Percentiles rank a stretch among this genome's conserved stretches.
Evolutionary conservation across 2,797 vertebrate genomes (phyloP).

Genomic region (Urocyon cinereoargenteus): DNA sequence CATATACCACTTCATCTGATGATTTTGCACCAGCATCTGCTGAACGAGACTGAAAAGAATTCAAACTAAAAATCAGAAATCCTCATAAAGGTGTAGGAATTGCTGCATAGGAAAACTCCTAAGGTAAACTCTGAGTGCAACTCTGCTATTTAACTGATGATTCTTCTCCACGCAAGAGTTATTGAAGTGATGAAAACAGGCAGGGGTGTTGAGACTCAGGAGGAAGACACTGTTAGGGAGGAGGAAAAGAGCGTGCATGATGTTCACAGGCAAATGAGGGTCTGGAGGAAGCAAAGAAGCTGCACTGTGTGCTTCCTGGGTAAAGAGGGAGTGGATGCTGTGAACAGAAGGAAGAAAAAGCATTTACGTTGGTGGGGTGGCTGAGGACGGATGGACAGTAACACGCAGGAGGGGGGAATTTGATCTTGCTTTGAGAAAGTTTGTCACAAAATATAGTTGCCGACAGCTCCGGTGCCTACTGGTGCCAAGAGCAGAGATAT

Average conservation of each 20-base stretch:
- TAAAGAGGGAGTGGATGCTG: background rate
- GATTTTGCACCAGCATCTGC: conserved; percentile 91
- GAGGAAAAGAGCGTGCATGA: background rate
- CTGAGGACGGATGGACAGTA: background rate
- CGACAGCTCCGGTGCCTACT: background rate
- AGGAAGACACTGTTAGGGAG: background rate
- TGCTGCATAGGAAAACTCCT: background rate
- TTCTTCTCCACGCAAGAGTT: background rate
- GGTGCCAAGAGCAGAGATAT: background rate
- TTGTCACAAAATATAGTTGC: conserved; percentile 27
- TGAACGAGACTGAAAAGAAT: conserved; percentile 88
- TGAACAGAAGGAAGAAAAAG: background rate
- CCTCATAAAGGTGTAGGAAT: background rate
- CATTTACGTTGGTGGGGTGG: fast-evolving
- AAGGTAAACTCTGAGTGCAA: background rate
- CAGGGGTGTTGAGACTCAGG: background rate
- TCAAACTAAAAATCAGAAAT: background rate
- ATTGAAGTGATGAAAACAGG: background rate
- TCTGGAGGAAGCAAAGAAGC: background rate
- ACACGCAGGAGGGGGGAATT: background rate
- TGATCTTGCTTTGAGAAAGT: background rate
- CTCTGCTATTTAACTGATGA: background rate
- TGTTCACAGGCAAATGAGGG: background rate
- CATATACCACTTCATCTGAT: conserved; percentile 92
- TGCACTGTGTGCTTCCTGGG: background rate